Evolutionary conservation across 2,113 vertebrate species (phyloP), one percentile per base, ranked within the genome.

Genomic region (Cricetomys ansorgei): DNA sequence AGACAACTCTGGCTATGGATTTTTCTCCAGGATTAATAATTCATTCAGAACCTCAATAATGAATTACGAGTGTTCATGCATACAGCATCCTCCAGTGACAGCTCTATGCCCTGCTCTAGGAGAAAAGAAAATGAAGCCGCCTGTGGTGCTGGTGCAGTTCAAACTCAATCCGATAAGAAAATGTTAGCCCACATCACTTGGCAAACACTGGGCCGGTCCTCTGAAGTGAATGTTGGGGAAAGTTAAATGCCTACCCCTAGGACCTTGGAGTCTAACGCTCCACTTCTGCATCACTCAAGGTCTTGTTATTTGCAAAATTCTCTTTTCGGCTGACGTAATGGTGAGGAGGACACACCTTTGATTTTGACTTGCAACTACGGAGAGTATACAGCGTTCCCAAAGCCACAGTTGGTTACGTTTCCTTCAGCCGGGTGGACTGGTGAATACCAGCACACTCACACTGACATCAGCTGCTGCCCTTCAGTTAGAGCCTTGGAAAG

Each of bases 1-100:
- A 94, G 94, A 88, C 76, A 92, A 65, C 55, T 65, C 59, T 76
- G 67, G 67, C 48, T 45, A 12, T 76, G 57, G 94, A 83, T 90
- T 94, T 64, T 87, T 95, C n/a, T 90, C 43, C 43, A 29, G 43
- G 73, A 79, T 97, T 96, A 97, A 97, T 67, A 93, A 96, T 95
- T 96, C 43, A 96, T 94, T 96, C 73, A 13, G 21, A 88, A 65
- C 53, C 62, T 96, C 80, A 92, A 11, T 92, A 97, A 95, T 81
- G 59, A 96, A 93, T 97, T 72, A 65, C 37, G 25, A 84, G 64
- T 69, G 72, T 64, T 95, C 57, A 72, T 31, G 53, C 53, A 57
- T 43, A 85, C 23, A 40, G 59, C 43, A 92, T 79, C 70, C 40
- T 86, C 50, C 45, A 31, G 67, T 76, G 84, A 93, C 59, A 93